A percentile compares a stretch with the other conserved stretches of the same genome.
Evolutionary conservation across 2,797 vertebrate genomes (phyloP).

Genomic region (Rhinophrynus dorsalis): DNA sequence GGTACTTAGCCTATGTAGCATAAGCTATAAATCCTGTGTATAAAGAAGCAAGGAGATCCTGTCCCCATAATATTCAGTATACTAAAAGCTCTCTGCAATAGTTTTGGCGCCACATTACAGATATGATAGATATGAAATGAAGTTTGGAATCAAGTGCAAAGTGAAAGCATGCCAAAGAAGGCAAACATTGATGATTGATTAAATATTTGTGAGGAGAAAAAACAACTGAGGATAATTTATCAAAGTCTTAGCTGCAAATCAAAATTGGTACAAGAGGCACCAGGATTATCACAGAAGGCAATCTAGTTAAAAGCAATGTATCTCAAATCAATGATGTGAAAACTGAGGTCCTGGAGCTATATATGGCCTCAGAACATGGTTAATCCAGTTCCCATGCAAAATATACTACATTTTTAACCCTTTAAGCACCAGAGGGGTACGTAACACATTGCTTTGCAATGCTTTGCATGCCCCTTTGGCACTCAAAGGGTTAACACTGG

Average conservation of each 20-base stretch:
- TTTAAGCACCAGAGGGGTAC: too few relatives aligned
- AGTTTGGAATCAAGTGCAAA: constrained; percentile 15
- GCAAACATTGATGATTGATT: constrained; percentile 26
- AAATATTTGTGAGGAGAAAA: constrained; percentile 20
- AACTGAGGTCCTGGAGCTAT: too few relatives aligned
- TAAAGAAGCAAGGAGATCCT: constrained; percentile 11
- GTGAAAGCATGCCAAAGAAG: constrained; percentile 17
- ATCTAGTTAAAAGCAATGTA: neutral
- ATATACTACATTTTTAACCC: too few relatives aligned
- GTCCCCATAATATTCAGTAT: constrained; percentile 7
- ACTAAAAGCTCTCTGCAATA: constrained; percentile 37
- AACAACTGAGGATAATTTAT: constrained; percentile 2
- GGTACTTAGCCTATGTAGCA: constrained; percentile 35
- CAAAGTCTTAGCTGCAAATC: constrained; percentile 2
- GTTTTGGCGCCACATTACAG: constrained; percentile 23
- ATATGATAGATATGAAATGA: constrained; percentile 39
- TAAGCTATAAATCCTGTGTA: constrained; percentile 25
- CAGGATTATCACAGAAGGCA: neutral
- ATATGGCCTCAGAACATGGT: too few relatives aligned
- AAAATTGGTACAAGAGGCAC: neutral
- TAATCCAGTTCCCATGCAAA: too few relatives aligned
- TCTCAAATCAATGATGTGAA: too few relatives aligned
- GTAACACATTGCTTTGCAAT: too few relatives aligned
- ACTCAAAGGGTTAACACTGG: too few relatives aligned
- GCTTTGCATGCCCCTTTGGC: too few relatives aligned